A percentile compares a stretch with the other conserved stretches of the same genome.
phyloP scores from a whole-genome alignment of 2,113 vertebrate genomes.

The Sprattus sprattus region DNA sequence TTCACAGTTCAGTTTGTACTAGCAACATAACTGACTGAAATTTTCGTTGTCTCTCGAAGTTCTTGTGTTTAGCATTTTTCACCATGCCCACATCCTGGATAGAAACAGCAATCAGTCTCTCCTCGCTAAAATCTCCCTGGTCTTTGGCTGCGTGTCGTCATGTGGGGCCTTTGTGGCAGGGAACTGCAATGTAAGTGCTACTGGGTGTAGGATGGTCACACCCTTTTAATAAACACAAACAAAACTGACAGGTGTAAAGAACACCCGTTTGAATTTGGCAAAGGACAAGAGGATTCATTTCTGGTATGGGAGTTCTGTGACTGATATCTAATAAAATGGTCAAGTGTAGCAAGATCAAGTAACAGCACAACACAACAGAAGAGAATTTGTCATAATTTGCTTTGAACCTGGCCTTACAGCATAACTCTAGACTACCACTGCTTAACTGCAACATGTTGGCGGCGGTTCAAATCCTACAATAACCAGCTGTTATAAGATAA shows the following conservation, averaged over 20 bases:
- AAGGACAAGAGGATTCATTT: neutral
- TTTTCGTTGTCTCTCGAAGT: slow-evolving; percentile 55
- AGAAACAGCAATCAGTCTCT: slow-evolving; percentile 52
- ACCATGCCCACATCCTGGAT: slow-evolving; percentile 74
- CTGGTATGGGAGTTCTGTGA: neutral
- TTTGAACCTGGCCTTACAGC: neutral
- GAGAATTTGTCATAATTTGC: neutral
- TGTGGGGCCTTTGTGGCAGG: slow-evolving; percentile 68
- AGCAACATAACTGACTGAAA: neutral
- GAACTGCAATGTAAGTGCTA: slow-evolving; percentile 74
- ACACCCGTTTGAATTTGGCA: neutral
- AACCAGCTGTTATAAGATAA: too few relatives aligned
- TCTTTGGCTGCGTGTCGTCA: slow-evolving; percentile 62
- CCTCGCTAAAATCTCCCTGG: slow-evolving; percentile 62
- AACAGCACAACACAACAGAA: neutral
- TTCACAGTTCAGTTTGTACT: neutral
- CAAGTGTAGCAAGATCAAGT: neutral
- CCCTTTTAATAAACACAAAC: neutral
- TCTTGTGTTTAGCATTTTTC: slow-evolving; percentile 68
- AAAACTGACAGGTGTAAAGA: neutral
- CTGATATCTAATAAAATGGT: neutral
- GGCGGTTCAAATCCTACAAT: neutral
- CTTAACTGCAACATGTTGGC: neutral
- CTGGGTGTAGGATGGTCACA: neutral
- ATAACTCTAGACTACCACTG: neutral